Base-by-base conservation (phyloP, 2,113 vertebrate species). In the Oreochromis tanganicae region DNA sequence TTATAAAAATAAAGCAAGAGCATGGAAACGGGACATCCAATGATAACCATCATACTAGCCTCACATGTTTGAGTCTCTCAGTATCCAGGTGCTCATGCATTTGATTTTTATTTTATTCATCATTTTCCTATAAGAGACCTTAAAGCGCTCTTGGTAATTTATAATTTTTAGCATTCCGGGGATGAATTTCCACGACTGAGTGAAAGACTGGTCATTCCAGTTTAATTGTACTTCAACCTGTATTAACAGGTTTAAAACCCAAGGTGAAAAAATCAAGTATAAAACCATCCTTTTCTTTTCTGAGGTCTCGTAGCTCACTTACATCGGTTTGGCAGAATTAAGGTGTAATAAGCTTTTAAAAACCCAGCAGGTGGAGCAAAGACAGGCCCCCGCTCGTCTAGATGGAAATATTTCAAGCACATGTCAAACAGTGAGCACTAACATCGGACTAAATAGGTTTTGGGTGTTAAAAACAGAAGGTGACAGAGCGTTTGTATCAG, bases 191-290 rank as follows among this genome's bases (percentile, higher is more conserved):
- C 36, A 71, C 2, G 4, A 71, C 12, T 0, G n/a, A 43, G 66
- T 43, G 4, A 43, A 71, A 71, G n/a, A 12, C n/a, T 24, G n/a
- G 4, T 24, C 4, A 16, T 43, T 43, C 38, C 38, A 24, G 5
- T 43, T 24, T 43, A 24, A 9, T 16, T 14, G 7, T 24, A 43
- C 66, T 71, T 71, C 5, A 43, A 43, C 36, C 12, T 4, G n/a
- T 63, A n/a, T 12, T 63, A n/a, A 63, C 17, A 19, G 0, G 29
- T 43, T 24, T 43, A 24, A 3, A 71, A 0, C 1, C 12, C 36
- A 2, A 68, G 11, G 61, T 2, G 61, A n/a, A 41, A 24, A 43
- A 43, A 9, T 0, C 14, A 12, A 24, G 0, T 71, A 24, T 71
- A 71, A 71, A 43, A 3, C 7, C 2, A 24, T 5, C 36, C 32